Evolutionary conservation across 2,113 vertebrate genomes (phyloP).

Genomic region (Rousettus leschenaultii): DNA sequence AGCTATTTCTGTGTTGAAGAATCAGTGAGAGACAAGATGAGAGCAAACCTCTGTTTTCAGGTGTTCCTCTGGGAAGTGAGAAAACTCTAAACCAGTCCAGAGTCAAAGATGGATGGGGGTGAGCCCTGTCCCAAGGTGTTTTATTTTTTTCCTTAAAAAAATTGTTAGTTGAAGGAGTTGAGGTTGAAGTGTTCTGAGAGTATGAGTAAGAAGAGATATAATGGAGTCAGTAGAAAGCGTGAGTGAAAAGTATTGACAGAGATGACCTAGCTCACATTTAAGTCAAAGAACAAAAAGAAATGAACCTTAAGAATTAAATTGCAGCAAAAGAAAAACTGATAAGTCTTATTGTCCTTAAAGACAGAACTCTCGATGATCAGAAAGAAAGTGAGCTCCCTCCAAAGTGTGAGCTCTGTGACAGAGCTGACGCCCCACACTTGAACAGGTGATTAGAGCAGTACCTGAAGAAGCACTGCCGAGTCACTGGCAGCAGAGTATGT

Average conservation of each 20-base stretch:
- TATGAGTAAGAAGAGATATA: neutral
- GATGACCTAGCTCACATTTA: neutral
- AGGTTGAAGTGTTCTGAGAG: neutral
- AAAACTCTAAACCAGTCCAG: neutral
- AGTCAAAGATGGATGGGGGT: too few species aligned
- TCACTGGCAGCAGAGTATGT: neutral
- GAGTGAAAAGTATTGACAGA: neutral
- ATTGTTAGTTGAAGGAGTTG: neutral
- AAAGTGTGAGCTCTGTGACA: neutral
- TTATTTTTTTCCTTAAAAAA: neutral
- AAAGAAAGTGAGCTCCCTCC: neutral
- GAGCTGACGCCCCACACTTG: neutral
- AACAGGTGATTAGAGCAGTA: neutral
- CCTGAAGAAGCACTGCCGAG: neutral
- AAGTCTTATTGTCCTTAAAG: neutral
- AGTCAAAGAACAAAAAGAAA: neutral
- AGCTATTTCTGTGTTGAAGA: neutral
- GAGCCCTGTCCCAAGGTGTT: neutral
- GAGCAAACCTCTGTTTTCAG: neutral
- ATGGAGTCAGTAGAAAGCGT: neutral
- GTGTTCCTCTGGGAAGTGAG: neutral
- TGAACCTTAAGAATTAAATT: neutral
- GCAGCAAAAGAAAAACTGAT: neutral
- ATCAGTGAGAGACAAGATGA: neutral
- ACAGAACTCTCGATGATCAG: neutral